Evolutionary conservation across 2,113 vertebrate species (phyloP).

Genomic region (Alethe castanea): DNA sequence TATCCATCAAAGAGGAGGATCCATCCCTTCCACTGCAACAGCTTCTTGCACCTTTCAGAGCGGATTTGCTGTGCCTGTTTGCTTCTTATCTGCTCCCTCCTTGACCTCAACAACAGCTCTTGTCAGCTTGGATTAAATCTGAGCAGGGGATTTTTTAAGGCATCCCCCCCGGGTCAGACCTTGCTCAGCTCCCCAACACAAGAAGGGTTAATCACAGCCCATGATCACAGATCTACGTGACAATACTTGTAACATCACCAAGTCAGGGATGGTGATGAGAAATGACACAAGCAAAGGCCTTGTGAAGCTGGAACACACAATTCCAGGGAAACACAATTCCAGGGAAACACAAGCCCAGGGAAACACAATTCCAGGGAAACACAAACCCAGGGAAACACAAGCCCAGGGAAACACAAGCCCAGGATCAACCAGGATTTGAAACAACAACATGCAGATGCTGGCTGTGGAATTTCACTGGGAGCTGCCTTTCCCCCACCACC

Average conservation of each 20-base stretch:
- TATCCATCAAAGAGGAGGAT: neutral
- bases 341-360: neutral
- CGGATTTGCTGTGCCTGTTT: neutral
- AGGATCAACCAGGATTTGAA: neutral
- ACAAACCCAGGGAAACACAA: no score
- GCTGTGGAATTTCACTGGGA: neutral
- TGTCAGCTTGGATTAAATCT: slow-evolving; percentile 44
- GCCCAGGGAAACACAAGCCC: no score
- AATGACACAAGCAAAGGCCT: neutral
- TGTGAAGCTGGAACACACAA: neutral
- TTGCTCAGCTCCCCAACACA: neutral
- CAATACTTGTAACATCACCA: slow-evolving; percentile 2
- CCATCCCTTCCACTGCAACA: neutral
- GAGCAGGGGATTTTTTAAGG: neutral
- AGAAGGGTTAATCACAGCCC: slow-evolving; percentile 25
- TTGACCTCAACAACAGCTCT: neutral
- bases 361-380: no score
- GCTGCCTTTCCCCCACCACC: neutral
- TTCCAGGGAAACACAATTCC: neutral
- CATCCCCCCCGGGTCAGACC: neutral
- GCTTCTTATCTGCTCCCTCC: neutral
- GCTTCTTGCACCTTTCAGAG: neutral
- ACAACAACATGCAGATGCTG: rapidly evolving
- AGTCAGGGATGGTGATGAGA: neutral
- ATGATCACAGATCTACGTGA: neutral